These are phyloP conservation scores for Naso thynnoides DNA, from an alignment of 2,797 vertebrate genomes.

Conservation along the genomic window DNA sequence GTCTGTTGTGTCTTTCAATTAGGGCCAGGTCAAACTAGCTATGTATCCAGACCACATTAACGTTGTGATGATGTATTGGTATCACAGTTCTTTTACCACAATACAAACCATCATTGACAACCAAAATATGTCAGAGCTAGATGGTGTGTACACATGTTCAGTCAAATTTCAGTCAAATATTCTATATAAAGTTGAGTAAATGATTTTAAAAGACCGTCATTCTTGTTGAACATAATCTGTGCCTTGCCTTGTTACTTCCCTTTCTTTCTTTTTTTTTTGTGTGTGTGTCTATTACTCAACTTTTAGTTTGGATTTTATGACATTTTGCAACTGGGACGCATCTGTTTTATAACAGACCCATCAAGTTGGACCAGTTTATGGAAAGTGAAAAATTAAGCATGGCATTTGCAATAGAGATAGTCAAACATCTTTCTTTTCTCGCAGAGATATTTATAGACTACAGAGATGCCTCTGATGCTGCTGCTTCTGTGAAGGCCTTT, in stretches of 20 bases:
- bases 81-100: not conserved
- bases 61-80: not conserved
- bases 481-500: not conserved
- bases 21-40: not conserved
- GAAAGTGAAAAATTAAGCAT: not conserved
- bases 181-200: not conserved
- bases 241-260: not conserved
- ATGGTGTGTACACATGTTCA: not conserved
- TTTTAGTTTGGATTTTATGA: not conserved
- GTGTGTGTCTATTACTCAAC: not conserved
- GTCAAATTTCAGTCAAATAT: not conserved
- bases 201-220: not conserved
- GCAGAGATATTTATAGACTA: not conserved
- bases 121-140: not conserved
- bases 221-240: not conserved
- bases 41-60: not conserved
- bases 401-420: not conserved
- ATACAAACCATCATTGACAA: not conserved
- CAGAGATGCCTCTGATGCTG: not conserved
- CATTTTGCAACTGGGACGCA: not conserved
- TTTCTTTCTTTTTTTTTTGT: not conserved
- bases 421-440: not conserved
- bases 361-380: not conserved
- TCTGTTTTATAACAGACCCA: not conserved
- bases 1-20: not conserved